Evolutionary conservation across 2,888 invertebrate species (phyloP), one percentile per base, ranked within the genome.

Genomic region (Phorcus lineatus): DNA sequence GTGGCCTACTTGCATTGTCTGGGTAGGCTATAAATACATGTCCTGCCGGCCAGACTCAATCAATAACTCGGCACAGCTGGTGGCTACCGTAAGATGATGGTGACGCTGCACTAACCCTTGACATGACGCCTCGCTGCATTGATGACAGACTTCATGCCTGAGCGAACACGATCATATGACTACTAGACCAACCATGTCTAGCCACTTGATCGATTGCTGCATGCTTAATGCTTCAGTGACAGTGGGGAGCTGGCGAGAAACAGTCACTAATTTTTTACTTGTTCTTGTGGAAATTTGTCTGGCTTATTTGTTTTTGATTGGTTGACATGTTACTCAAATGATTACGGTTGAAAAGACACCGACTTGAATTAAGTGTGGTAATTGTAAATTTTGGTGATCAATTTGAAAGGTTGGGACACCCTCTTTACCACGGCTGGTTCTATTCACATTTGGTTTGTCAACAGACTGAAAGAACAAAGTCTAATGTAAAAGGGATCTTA

Each of bases 1-100:
- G n/a, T 62, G 62, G 28, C 62, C 62, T 62, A 62, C 62, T 62
- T 62, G 22, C 62, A 19, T 28, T 62, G 62, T 62, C 62, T 62
- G 28, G 62, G 16, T 28, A 9, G 28, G 22, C 16, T 62, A 62
- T 62, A 62, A 62, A 62, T 62, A 62, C 24, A 24, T 62, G 62
- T 62, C 62, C 28, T 28, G 28, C 4, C 28, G 28, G 28, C 28
- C 24, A 28, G 62, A 62, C 62, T 16, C 3, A 28, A 62, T 62
- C 62, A 62, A 62, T 62, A 62, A 28, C 28, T 62, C 28, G 16
- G 9, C 11, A 62, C 62, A 62, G 62, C 28, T 22, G 47, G 47
- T 47, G 47, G 47, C 47, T 47, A 47, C 47, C 1, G 47, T 47
- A 11, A 1, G 47, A 11, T 13, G 47, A 11, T 11, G 47, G 11